phyloP scores from a whole-genome alignment of 64 coral and sea anemone genomes.

The Exaiptasia diaphana region DNA sequence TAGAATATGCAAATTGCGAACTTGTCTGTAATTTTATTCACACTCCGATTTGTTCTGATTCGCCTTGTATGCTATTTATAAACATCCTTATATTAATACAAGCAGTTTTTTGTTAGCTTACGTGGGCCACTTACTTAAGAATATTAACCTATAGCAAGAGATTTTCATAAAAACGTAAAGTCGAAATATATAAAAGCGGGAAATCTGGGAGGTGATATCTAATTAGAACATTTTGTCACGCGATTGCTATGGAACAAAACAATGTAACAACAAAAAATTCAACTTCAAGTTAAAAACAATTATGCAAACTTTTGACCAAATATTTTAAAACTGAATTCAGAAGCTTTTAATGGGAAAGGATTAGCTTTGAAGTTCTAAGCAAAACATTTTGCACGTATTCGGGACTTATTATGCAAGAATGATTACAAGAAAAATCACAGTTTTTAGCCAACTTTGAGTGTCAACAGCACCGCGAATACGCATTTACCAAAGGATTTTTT shows the following conservation, averaged over 20 bases:
- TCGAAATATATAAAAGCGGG: too few relatives aligned
- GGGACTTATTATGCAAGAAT: not conserved
- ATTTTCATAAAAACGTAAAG: too few relatives aligned
- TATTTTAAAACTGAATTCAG: conserved; percentile 9
- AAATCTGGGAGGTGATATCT: conserved; percentile 18
- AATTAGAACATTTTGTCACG: conserved; percentile 61
- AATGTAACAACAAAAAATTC: conserved; percentile 47
- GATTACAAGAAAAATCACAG: not conserved
- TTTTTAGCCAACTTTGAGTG: not conserved
- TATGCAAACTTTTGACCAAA: conserved; percentile 53
- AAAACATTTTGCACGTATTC: not conserved
- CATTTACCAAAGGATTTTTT: not conserved
- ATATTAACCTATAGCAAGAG: too few relatives aligned
- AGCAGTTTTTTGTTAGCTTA: too few relatives aligned
- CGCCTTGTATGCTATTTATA: too few relatives aligned
- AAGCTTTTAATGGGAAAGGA: not conserved
- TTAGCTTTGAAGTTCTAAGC: not conserved
- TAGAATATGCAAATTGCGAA: too few relatives aligned
- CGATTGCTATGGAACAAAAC: conserved; percentile 58
- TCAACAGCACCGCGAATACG: not conserved
- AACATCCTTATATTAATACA: too few relatives aligned
- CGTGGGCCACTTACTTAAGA: too few relatives aligned
- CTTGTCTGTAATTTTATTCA: too few relatives aligned
- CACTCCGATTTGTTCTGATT: too few relatives aligned
- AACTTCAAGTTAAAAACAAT: conserved; percentile 47